Conservation (phyloP, 1,140 invertebrate genomes). For the Neodiprion virginianus region DNA sequence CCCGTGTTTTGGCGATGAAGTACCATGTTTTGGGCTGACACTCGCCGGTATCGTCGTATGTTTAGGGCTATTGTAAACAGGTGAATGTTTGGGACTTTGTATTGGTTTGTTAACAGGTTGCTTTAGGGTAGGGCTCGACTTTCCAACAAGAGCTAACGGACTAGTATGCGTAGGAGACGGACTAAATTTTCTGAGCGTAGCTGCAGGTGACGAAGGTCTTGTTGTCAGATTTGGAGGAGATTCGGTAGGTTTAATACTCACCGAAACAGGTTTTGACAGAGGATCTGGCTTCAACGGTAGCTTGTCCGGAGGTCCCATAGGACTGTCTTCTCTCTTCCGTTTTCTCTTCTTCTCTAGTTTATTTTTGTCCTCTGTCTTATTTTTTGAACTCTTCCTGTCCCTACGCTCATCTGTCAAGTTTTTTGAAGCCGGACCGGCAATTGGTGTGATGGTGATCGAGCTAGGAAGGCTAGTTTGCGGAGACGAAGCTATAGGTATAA, state of each 20-base stretch:
- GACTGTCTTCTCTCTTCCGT: conserved; percentile 76
- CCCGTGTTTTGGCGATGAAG: conserved; percentile 79
- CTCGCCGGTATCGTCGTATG: conserved; percentile 65
- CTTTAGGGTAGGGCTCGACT: conserved; percentile 67
- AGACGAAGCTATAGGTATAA: conserved; percentile 75
- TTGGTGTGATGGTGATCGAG: conserved; percentile 86
- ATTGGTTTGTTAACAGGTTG: conserved; percentile 65
- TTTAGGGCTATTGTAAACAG: conserved; percentile 80
- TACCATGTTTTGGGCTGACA: conserved; percentile 72
- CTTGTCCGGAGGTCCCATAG: conserved; percentile 87
- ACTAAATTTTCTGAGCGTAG: conserved; percentile 72
- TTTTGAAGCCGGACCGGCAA: conserved; percentile 65
- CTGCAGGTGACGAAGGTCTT: conserved; percentile 69
- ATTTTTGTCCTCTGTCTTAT: conserved; percentile 64
- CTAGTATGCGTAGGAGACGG: conserved; percentile 70
- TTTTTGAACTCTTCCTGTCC: conserved; percentile 71
- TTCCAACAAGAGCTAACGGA: conserved; percentile 64
- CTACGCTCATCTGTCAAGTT: conserved; percentile 67
- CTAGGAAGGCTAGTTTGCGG: conserved; percentile 71
- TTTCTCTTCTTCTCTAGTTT: conserved; percentile 81
- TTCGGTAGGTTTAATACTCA: conserved; percentile 77
- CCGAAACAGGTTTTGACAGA: conserved; percentile 74
- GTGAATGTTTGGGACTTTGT: conserved; percentile 77
- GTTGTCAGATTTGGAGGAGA: conserved; percentile 65
- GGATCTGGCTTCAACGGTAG: conserved; percentile 73